Conservation (phyloP, 2,113 vertebrate genomes). For the Oenanthe melanoleuca region DNA sequence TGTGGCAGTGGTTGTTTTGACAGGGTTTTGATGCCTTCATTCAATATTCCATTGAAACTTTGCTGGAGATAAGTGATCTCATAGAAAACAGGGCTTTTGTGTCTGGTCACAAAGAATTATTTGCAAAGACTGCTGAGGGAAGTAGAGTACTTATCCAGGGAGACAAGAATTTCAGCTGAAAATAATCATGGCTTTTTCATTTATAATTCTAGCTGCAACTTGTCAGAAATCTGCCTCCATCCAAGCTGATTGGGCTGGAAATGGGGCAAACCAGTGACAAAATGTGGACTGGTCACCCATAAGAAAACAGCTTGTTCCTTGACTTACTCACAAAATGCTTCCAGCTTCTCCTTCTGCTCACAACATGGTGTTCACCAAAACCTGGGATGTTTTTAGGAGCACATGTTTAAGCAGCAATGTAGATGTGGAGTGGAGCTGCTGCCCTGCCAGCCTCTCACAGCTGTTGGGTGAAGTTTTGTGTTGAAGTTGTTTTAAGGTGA, state of each 20-base stretch:
- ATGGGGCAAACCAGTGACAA: not conserved
- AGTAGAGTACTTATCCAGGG: not conserved
- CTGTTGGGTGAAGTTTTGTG: not conserved
- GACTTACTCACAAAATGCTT: not conserved
- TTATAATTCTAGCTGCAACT: not conserved
- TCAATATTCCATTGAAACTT: not conserved
- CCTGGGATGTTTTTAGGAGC: not conserved
- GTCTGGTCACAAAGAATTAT: not conserved
- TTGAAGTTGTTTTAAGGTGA: not conserved
- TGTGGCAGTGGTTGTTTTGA: not conserved
- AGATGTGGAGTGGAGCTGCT: not conserved
- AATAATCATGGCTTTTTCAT: not conserved
- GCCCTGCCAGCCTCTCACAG: not conserved
- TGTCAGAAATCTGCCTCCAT: not conserved
- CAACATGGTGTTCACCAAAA: accelerated
- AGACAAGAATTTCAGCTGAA: constrained; percentile 35
- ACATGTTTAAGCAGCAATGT: accelerated
- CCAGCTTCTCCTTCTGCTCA: not conserved
- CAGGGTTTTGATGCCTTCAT: not conserved
- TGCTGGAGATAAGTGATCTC: constrained; percentile 12
- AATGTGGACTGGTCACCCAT: not conserved
- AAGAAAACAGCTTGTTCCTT: not conserved
- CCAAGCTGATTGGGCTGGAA: not conserved
- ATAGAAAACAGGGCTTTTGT: constrained; percentile 36
- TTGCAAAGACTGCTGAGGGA: constrained; percentile 12